Percentiles rank a stretch among this genome's conserved stretches.
Conservation (phyloP, 2,113 vertebrate species). For the Paedocypris sp. region DNA sequence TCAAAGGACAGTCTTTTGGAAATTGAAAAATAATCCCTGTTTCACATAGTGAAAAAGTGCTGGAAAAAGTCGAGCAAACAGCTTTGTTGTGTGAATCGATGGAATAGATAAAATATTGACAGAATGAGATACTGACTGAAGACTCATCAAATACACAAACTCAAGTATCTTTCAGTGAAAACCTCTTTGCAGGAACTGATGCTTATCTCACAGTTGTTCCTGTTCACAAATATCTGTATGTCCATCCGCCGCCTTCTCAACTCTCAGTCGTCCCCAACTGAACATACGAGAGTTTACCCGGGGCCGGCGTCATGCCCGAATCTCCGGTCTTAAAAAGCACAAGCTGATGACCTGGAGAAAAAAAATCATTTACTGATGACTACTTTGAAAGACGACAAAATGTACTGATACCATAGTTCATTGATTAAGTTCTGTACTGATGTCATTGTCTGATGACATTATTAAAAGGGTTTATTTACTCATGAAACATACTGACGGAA, state of each 20-base stretch:
- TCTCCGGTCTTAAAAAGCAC: conserved; percentile 78
- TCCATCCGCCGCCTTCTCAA: neutral
- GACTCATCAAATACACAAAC: neutral
- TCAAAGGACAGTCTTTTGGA: conserved; percentile 20
- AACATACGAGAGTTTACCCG: conserved; percentile 64
- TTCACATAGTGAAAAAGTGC: conserved; percentile 24
- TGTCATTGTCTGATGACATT: too few species aligned
- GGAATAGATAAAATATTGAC: neutral
- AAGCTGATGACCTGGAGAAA: conserved; percentile 68
- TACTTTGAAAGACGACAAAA: too few species aligned
- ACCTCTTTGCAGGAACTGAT: too few species aligned
- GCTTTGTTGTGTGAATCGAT: neutral
- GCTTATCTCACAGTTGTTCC: too few species aligned
- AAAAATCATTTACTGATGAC: neutral
- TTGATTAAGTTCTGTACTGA: too few species aligned
- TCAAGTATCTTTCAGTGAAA: too few species aligned
- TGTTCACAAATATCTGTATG: too few species aligned
- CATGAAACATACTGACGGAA: too few species aligned
- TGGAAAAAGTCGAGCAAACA: neutral
- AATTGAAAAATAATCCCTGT: conserved; percentile 25
- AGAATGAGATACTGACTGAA: neutral
- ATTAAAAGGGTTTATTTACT: too few species aligned
- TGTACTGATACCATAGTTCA: too few species aligned
- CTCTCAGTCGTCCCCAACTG: conserved; percentile 46
- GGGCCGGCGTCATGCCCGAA: conserved; percentile 56